phyloP scores from a whole-genome alignment of 2,888 invertebrate species.

The Parthenolecanium corni region DNA sequence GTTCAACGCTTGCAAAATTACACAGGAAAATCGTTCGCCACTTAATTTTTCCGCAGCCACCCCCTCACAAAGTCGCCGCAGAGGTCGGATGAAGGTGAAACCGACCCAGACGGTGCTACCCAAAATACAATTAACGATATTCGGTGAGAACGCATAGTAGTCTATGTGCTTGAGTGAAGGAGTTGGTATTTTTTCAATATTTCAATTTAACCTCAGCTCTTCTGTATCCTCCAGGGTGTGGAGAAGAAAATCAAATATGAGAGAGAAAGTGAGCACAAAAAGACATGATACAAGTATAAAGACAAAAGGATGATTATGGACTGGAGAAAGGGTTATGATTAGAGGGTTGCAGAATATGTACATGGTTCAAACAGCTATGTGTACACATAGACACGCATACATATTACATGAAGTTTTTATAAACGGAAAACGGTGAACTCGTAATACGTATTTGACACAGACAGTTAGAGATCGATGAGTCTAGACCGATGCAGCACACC shows the following conservation, averaged over 20 bases:
- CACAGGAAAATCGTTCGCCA: not conserved
- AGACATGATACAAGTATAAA: too few relatives aligned
- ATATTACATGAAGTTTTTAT: not conserved
- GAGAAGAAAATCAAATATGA: too few relatives aligned
- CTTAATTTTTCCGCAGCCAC: not conserved
- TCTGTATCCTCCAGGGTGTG: too few relatives aligned
- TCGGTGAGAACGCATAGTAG: not conserved
- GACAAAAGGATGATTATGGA: slow-evolving; percentile 12
- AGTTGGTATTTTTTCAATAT: not conserved
- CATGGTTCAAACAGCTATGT: not conserved
- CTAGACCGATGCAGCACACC: slow-evolving; percentile 25
- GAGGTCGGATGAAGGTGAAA: not conserved
- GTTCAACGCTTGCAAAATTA: not conserved
- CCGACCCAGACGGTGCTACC: not conserved
- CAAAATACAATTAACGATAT: not conserved
- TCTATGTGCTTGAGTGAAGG: not conserved
- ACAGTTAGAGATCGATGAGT: slow-evolving; percentile 26
- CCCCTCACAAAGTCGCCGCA: too few relatives aligned
- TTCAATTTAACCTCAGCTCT: too few relatives aligned
- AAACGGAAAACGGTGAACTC: slow-evolving; percentile 20
- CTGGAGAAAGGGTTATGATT: slow-evolving; percentile 10
- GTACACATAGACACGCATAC: not conserved
- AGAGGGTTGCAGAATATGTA: not conserved
- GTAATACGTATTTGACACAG: slow-evolving; percentile 10
- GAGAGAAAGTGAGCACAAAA: too few relatives aligned